Evolutionary conservation across 1,140 invertebrate genomes (phyloP).

Genomic region (Archivesica marissinica): DNA sequence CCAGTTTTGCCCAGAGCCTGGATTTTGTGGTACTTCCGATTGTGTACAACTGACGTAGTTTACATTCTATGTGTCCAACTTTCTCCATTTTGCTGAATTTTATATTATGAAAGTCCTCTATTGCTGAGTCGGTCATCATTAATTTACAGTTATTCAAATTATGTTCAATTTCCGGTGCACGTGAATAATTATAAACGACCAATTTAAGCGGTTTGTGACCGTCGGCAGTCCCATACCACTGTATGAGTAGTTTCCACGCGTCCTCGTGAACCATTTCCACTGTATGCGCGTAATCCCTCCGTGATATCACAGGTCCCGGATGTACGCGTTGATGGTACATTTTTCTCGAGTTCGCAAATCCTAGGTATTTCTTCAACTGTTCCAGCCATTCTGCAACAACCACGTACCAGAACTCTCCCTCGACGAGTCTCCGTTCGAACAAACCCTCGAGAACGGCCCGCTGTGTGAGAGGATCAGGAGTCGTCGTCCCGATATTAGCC

Average conservation of each 20-base stretch:
- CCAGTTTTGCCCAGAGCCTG: constrained; percentile 78
- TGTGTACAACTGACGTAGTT: constrained; percentile 73
- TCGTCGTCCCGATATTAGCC: constrained; percentile 59
- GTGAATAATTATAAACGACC: constrained; percentile 79
- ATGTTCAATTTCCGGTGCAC: constrained; percentile 79
- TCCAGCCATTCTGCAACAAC: constrained; percentile 81
- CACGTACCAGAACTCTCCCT: constrained; percentile 82
- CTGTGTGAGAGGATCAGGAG: constrained; percentile 77
- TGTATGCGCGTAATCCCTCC: constrained; percentile 79
- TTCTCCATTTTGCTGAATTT: constrained; percentile 82
- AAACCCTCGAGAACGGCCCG: constrained; percentile 76
- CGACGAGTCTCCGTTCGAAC: constrained; percentile 74
- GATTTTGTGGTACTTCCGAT: constrained; percentile 69
- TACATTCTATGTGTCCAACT: constrained; percentile 79
- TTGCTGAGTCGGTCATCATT: constrained; percentile 73
- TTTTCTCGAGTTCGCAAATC: constrained; percentile 75
- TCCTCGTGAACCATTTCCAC: constrained; percentile 81
- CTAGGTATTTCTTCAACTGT: constrained; percentile 79
- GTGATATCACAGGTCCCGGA: constrained; percentile 78
- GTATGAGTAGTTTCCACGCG: constrained; percentile 78
- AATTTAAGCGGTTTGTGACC: constrained; percentile 79
- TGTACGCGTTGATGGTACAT: constrained; percentile 76
- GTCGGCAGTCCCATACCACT: constrained; percentile 81
- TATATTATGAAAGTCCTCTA: constrained; percentile 80
- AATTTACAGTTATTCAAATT: constrained; percentile 81